These are phyloP conservation scores for Corythornis cristatus DNA, from an alignment of 2,113 vertebrate genomes.

Conservation along the genomic window DNA sequence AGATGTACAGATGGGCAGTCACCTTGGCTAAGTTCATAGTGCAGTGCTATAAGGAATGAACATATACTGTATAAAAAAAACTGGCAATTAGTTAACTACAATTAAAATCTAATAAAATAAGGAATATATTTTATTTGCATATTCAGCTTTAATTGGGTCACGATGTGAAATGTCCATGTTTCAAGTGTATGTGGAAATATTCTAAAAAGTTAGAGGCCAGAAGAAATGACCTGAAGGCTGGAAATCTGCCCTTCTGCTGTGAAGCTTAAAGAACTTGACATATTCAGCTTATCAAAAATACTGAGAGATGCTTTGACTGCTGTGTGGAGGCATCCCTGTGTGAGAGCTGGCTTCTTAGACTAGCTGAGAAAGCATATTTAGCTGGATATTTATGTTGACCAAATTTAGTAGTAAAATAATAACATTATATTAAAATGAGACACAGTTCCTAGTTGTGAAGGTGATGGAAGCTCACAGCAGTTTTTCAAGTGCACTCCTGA, in stretches of 20 bases:
- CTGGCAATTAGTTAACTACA: neutral
- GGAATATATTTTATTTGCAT: neutral
- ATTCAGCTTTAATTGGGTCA: neutral
- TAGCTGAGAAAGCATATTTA: neutral
- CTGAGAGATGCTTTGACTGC: neutral
- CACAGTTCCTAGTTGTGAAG: neutral
- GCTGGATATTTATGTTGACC: neutral
- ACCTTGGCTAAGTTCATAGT: neutral
- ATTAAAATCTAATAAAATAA: neutral
- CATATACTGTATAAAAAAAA: neutral
- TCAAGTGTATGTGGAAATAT: neutral
- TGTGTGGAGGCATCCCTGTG: neutral
- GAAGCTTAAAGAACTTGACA: neutral
- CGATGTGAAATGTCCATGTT: rapidly evolving
- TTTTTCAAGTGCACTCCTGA: slow-evolving; percentile 9
- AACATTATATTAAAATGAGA: neutral
- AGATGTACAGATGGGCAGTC: neutral
- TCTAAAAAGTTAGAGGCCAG: neutral
- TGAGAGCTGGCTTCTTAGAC: neutral
- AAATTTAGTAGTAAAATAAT: slow-evolving; percentile 12
- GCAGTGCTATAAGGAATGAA: neutral
- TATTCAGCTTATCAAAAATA: neutral
- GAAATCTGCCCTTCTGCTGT: neutral
- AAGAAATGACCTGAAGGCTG: neutral
- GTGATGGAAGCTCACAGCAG: neutral